Conservation (phyloP, 1,140 invertebrate species). For the Cataglyphis hispanica region DNA sequence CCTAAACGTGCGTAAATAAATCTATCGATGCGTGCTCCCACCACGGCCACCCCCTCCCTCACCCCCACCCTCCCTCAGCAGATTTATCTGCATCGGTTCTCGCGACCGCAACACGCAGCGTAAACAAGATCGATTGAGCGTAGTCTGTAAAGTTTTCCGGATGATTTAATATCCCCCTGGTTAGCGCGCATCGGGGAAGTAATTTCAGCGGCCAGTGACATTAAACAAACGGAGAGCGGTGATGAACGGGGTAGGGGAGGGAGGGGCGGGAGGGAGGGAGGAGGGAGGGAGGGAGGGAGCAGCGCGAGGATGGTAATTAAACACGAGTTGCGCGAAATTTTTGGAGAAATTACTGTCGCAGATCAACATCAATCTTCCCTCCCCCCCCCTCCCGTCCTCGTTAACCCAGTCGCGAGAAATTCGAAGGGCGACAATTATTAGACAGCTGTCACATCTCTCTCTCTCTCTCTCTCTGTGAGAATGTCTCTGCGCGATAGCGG, state of each 20-base stretch:
- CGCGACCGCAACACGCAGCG: slow-evolving; percentile 55
- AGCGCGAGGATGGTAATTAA: slow-evolving; percentile 23
- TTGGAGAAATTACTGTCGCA: slow-evolving; percentile 12
- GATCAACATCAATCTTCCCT: background rate
- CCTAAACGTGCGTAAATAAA: slow-evolving; percentile 55
- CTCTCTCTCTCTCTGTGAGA: background rate
- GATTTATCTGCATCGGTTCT: slow-evolving; percentile 54
- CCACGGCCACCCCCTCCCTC: background rate
- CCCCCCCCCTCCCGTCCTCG: no score
- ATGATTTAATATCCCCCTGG: slow-evolving; percentile 60
- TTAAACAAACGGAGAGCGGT: slow-evolving; percentile 33
- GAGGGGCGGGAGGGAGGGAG: background rate
- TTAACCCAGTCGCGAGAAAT: slow-evolving; percentile 17
- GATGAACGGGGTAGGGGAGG: background rate
- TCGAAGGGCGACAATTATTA: slow-evolving; percentile 40
- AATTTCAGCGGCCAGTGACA: slow-evolving; percentile 44
- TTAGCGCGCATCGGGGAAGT: slow-evolving; percentile 40
- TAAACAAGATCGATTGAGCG: slow-evolving; percentile 63
- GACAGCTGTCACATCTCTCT: background rate
- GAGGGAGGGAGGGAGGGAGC: background rate
- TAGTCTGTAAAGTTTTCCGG: slow-evolving; percentile 58
- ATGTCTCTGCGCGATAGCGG: slow-evolving; percentile 13
- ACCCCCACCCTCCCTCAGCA: background rate
- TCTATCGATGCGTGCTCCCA: slow-evolving; percentile 39
- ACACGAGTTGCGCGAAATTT: no score